A percentile compares a stretch with the other conserved stretches of the same genome.
These are phyloP conservation scores for Boulengeromyrus knoepffleri DNA, from an alignment of 2,113 vertebrate species.

Conservation along the genomic window DNA sequence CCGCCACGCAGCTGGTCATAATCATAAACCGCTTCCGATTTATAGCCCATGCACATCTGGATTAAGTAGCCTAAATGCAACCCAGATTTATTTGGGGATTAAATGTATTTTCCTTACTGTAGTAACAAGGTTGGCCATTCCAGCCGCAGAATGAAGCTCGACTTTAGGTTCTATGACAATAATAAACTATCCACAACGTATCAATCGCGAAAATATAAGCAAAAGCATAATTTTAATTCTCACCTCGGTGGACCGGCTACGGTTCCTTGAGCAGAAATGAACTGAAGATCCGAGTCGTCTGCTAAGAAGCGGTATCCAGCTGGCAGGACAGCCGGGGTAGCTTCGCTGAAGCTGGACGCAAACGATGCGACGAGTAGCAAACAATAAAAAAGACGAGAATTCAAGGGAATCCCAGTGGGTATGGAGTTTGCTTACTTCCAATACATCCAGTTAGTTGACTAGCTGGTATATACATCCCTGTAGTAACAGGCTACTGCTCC, in stretches of 20 bases:
- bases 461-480: background rate
- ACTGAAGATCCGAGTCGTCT: background rate
- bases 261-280: background rate
- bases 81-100: background rate
- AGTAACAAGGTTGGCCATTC: background rate
- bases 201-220: background rate
- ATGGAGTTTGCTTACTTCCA: background rate
- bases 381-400: background rate
- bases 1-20: background rate
- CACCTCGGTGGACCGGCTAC: constrained; percentile 11
- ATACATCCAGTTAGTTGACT: background rate
- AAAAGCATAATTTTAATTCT: background rate
- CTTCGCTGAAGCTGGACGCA: background rate
- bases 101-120: background rate
- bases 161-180: background rate
- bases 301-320: background rate
- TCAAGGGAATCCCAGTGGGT: background rate
- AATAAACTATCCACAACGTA: background rate
- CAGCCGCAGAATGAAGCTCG: background rate
- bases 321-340: background rate
- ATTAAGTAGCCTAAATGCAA: background rate
- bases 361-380: background rate
- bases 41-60: background rate
- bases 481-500: background rate
- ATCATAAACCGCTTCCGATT: constrained; percentile 4